phyloP scores from a whole-genome alignment of 2,797 vertebrate species.

The Notolepis coatsorum region DNA sequence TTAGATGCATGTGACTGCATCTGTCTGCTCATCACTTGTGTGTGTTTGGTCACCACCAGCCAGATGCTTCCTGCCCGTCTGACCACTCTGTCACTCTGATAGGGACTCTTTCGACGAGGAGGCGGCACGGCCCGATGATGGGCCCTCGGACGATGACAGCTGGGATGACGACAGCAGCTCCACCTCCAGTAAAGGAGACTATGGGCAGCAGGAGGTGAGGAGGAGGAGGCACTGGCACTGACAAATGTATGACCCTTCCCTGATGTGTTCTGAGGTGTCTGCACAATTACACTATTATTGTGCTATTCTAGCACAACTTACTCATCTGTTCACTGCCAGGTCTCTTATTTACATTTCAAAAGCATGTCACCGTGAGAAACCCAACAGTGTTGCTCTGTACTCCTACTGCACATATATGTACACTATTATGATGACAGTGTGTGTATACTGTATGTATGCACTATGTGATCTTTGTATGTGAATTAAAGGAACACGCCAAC shows the following conservation, averaged over 20 bases:
- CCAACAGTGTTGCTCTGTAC: too few species aligned
- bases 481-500: too few species aligned
- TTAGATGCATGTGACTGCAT: not conserved
- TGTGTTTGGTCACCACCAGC: not conserved
- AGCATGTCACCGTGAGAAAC: too few species aligned
- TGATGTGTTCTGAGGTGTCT: too few species aligned
- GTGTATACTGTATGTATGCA: too few species aligned
- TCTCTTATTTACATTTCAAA: too few species aligned
- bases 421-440: too few species aligned
- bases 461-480: too few species aligned
- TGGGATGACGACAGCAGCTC: slow-evolving; percentile 90
- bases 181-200: slow-evolving; percentile 88
- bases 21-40: not conserved
- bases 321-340: too few species aligned
- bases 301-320: too few species aligned
- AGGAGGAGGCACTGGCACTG: slow-evolving; percentile 57
- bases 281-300: too few species aligned
- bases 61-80: not conserved
- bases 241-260: slow-evolving; percentile 16
- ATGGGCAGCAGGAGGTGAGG: slow-evolving; percentile 80
- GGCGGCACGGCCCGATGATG: slow-evolving; percentile 64
- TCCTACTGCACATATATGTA: too few species aligned
- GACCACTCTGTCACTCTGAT: slow-evolving; percentile 48
- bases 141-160: slow-evolving; percentile 86
- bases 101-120: slow-evolving; percentile 68